phyloP scores from a whole-genome alignment of 2,888 invertebrate species.

The Eueremaeus valkanovi region DNA sequence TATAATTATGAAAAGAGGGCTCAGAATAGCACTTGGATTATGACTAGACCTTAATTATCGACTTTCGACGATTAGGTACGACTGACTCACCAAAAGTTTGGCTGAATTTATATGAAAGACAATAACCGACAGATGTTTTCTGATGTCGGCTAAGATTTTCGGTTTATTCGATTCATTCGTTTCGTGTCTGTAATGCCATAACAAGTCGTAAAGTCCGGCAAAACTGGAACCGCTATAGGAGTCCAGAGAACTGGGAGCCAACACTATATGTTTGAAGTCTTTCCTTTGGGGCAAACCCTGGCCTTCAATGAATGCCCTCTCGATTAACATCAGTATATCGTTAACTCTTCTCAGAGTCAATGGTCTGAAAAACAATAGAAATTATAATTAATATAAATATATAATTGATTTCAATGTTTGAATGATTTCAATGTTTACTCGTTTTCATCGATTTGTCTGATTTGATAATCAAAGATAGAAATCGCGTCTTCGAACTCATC shows the following conservation, averaged over 20 bases:
- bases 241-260: slow-evolving; percentile 20
- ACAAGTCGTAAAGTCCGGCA: neutral
- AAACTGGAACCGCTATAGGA: slow-evolving; percentile 7
- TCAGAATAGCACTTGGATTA: too few relatives aligned
- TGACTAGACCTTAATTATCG: too few relatives aligned
- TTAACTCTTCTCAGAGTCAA: neutral
- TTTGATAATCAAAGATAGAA: neutral
- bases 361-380: neutral
- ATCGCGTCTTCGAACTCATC: neutral
- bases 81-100: slow-evolving; percentile 6
- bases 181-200: neutral
- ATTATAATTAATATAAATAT: neutral
- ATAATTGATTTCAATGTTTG: too few relatives aligned
- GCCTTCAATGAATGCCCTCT: neutral
- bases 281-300: neutral
- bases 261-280: neutral
- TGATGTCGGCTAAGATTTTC: neutral
- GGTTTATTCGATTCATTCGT: neutral
- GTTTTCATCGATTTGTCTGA: neutral
- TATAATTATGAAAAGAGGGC: too few relatives aligned
- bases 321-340: too few relatives aligned
- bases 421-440: neutral
- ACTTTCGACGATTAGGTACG: too few relatives aligned
- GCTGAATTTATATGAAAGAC: slow-evolving; percentile 19
- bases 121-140: slow-evolving; percentile 4